Percentiles rank a stretch among this genome's conserved stretches.
These are phyloP conservation scores for Coleophora flavipennella DNA, from an alignment of 2,888 invertebrate genomes.

Conservation along the genomic window DNA sequence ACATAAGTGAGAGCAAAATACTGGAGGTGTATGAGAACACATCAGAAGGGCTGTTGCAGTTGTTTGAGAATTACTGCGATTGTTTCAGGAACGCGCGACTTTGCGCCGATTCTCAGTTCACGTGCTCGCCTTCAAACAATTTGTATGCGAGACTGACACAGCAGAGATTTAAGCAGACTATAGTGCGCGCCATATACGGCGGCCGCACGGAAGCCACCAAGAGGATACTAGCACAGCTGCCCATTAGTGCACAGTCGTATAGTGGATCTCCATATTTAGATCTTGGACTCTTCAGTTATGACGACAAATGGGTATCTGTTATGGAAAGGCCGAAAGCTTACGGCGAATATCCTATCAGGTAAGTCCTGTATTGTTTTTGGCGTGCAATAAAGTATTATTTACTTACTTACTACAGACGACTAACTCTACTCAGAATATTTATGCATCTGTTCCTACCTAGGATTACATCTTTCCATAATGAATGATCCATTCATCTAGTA, in stretches of 20 bases:
- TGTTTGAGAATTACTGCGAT: conserved; percentile 94
- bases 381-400: no score
- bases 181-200: conserved; percentile 91
- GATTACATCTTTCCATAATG: no score
- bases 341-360: conserved; percentile 94
- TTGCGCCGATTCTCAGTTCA: conserved; percentile 87
- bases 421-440: no score
- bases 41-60: conserved; percentile 84
- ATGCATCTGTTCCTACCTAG: no score
- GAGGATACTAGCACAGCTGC: conserved; percentile 90
- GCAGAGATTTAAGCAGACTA: conserved; percentile 88
- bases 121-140: conserved; percentile 93
- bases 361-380: conserved; percentile 16
- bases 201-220: conserved; percentile 92
- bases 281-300: conserved; percentile 91
- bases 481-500: no score
- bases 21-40: conserved; percentile 92
- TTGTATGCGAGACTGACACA: conserved; percentile 81
- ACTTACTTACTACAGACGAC: no score
- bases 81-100: conserved; percentile 91
- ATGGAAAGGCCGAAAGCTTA: conserved; percentile 96
- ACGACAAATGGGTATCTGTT: conserved; percentile 96
- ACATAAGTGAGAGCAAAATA: conserved; percentile 86
- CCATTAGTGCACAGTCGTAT: conserved; percentile 95
- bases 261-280: conserved; percentile 95